Percentiles rank a stretch among this genome's conserved stretches.
These are phyloP conservation scores for Elephantulus edwardii DNA, from an alignment of 2,113 vertebrate species.

Conservation along the genomic window DNA sequence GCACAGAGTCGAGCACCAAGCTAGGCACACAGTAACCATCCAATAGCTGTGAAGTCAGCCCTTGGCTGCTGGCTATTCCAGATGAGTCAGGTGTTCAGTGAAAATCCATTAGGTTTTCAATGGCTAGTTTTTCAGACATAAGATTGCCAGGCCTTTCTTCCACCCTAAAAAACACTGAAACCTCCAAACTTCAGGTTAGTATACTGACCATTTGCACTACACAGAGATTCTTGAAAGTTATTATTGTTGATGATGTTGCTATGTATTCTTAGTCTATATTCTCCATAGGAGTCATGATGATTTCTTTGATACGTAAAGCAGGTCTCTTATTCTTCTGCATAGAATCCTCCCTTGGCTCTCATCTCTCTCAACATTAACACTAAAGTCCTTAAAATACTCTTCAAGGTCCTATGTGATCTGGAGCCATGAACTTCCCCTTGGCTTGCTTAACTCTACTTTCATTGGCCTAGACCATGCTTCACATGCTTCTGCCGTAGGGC, in stretches of 20 bases:
- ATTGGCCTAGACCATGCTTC: not conserved
- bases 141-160: not conserved
- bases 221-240: not conserved
- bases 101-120: too few species aligned
- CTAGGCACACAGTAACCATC: too few species aligned
- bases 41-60: too few species aligned
- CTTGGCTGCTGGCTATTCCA: too few species aligned
- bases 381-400: not conserved
- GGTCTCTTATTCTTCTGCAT: not conserved
- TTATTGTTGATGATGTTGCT: not conserved
- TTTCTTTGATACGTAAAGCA: not conserved
- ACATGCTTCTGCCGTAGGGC: not conserved
- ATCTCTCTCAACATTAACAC: too few species aligned
- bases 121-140: too few species aligned
- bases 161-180: not conserved
- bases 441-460: not conserved
- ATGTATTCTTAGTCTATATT: not conserved
- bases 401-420: not conserved
- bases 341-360: not conserved
- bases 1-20: too few species aligned
- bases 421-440: too few species aligned
- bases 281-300: rapidly evolving
- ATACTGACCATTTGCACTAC: not conserved
- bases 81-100: too few species aligned
- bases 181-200: not conserved